phyloP scores from a whole-genome alignment of 1,140 invertebrate species.

The Drosophila pectinifera region DNA sequence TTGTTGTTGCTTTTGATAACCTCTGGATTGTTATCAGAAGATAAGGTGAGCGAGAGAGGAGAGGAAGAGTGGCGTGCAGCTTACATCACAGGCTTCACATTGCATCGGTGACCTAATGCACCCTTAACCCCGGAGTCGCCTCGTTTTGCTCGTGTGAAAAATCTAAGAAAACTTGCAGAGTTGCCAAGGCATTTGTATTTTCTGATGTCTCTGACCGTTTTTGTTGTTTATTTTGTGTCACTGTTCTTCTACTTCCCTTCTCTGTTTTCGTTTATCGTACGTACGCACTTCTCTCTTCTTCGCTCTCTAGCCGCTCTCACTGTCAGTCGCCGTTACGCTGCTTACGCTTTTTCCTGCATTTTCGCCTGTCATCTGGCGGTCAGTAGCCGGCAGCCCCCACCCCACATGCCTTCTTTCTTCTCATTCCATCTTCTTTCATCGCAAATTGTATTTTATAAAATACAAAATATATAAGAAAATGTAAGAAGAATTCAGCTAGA shows the following conservation, averaged over 20 bases:
- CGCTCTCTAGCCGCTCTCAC: constrained; percentile 26
- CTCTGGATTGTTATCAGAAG: constrained; percentile 50
- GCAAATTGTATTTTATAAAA: constrained; percentile 39
- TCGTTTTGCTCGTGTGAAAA: constrained; percentile 17
- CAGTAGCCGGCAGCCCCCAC: constrained; percentile 60
- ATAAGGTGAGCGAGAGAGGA: background rate
- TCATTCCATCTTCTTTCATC: constrained; percentile 9
- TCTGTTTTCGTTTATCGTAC: constrained; percentile 36
- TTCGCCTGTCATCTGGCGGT: constrained; percentile 79
- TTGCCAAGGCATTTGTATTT: constrained; percentile 20
- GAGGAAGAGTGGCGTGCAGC: constrained; percentile 23
- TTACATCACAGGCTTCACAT: constrained; percentile 38
- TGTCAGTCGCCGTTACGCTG: constrained; percentile 22
- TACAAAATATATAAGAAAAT: constrained; percentile 11
- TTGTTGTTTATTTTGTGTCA: constrained; percentile 40
- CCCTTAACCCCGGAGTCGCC: constrained; percentile 31
- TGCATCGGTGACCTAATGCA: constrained; percentile 52
- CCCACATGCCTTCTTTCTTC: constrained; percentile 1
- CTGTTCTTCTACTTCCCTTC: constrained; percentile 29
- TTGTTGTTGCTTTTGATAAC: constrained; percentile 55
- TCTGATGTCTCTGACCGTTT: constrained; percentile 16
- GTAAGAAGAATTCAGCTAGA: background rate
- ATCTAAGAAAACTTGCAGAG: constrained; percentile 25
- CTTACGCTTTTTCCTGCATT: constrained; percentile 28
- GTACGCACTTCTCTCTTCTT: constrained; percentile 29